Evolutionary conservation across 2,888 invertebrate species (phyloP).

Genomic region (Eurytoma adleriae): DNA sequence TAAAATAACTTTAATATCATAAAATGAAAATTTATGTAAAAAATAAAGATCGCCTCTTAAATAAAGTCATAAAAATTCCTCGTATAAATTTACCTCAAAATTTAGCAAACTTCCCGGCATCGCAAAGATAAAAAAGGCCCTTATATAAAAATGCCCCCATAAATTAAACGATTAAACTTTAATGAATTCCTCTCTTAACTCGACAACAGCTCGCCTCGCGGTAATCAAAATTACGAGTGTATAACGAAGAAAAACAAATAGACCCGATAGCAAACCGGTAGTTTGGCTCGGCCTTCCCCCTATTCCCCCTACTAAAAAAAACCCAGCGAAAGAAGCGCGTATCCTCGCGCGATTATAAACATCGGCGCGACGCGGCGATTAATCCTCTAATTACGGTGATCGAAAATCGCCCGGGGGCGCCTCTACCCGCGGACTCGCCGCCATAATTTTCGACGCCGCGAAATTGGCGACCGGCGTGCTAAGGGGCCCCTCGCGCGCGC

Average conservation of each 20-base stretch:
- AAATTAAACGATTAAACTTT: constrained; percentile 42
- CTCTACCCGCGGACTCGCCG: constrained; percentile 35
- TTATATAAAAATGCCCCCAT: background rate
- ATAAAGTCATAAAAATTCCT: background rate
- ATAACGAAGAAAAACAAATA: constrained; percentile 35
- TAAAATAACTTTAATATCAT: too few relatives aligned
- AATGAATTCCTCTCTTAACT: constrained; percentile 18
- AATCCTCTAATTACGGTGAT: constrained; percentile 71
- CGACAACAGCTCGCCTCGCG: background rate
- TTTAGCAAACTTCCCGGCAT: too few relatives aligned
- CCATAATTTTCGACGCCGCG: constrained; percentile 67
- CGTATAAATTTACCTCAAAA: too few relatives aligned
- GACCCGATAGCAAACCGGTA: constrained; percentile 36
- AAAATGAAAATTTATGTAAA: too few relatives aligned
- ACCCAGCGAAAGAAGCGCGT: background rate
- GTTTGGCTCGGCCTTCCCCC: background rate
- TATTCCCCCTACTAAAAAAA: too few relatives aligned
- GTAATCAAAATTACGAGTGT: constrained; percentile 5
- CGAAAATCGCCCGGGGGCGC: constrained; percentile 67
- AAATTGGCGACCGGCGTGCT: background rate
- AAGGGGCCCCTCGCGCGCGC: constrained; percentile 51
- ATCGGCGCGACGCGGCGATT: constrained; percentile 59
- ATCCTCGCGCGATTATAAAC: constrained; percentile 34
- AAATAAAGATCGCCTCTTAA: background rate
- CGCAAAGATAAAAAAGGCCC: background rate